A percentile compares a stretch with the other conserved stretches of the same genome.
These are phyloP conservation scores for Columba janthina DNA, from an alignment of 2,113 vertebrate species.

Conservation along the genomic window DNA sequence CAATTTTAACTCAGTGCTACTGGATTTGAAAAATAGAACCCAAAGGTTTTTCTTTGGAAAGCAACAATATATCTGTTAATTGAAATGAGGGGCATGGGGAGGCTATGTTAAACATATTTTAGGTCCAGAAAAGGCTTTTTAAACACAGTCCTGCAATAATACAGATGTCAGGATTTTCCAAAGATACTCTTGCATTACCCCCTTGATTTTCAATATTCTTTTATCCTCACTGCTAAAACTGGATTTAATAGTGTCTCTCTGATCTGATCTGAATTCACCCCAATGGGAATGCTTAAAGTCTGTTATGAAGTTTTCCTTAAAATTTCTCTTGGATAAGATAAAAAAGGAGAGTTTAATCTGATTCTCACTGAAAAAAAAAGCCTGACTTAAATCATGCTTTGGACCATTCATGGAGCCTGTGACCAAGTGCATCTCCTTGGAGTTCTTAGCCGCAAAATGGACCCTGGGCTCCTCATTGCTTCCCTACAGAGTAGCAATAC, in stretches of 20 bases:
- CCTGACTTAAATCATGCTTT: not conserved
- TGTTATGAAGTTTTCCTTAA: not conserved
- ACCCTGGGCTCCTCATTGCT: not conserved
- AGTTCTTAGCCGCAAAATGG: not conserved
- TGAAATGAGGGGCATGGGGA: not conserved
- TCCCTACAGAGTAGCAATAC: not conserved
- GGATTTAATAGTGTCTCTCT: not conserved
- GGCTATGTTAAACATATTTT: not conserved
- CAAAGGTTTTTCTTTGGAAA: not conserved
- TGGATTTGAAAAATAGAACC: not conserved
- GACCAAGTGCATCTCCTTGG: accelerated
- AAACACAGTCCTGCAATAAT: not conserved
- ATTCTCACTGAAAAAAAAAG: not conserved
- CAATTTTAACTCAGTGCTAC: not conserved
- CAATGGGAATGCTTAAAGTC: not conserved
- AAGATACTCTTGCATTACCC: not conserved
- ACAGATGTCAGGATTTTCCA: not conserved
- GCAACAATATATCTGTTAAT: not conserved
- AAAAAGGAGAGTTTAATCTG: not conserved
- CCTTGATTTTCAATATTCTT: not conserved
- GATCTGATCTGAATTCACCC: not conserved
- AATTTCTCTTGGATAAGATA: not conserved
- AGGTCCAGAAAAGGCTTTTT: not conserved
- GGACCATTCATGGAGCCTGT: not conserved
- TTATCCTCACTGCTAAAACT: not conserved